Base-by-base conservation (phyloP, 2,888 invertebrate species). In the Proisotoma minuta region DNA sequence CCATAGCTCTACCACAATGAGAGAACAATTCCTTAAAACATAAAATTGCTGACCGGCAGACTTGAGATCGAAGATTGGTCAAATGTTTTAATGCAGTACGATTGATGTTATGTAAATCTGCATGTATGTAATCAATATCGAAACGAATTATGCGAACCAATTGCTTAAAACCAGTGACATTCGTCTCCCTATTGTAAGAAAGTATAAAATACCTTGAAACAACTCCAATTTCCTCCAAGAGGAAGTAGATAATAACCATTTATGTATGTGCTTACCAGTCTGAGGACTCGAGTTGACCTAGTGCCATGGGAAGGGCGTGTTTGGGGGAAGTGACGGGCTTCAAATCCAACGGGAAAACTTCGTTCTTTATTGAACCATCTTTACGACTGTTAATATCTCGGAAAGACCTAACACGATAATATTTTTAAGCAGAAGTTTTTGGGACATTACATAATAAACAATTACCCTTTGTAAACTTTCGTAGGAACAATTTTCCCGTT, bases 1-100 rank as follows among this genome's bases (percentile, higher is more conserved):
- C 87, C 77, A 86, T 80, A 60, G 75, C 74, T 66, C 77, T 78
- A 65, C 78, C 78, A 53, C 81, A 75, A 60, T 75, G 69, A 24
- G 81, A 80, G 76, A 92, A 96, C 71, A 98, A 78, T 64, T 92
- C 88, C 1, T 87, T 86, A 47, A 94, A 81, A 5, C 89, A 85
- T 65, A 86, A 82, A 75, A 97, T 93, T 18, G 96, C 94, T 2
- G 88, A 84, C 52, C 96, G 83, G 0, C 96, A 88, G 0, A 95
- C 95, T 76, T 95, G 91, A 0, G 97, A 97, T 24, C 98, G 83
- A 65, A 98, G 81, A 78, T 94, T 97, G 71, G 88, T 87, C 51
- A 92, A 87, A 75, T 94, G 88, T 65, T 84, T 82, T 0, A 89
- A 85, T 24, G 92, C 78, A 64, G 84, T 82, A 77, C 85, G 86